These are phyloP conservation scores for Arnoldichthys spilopterus DNA, from an alignment of 2,797 vertebrate species.

Conservation along the genomic window DNA sequence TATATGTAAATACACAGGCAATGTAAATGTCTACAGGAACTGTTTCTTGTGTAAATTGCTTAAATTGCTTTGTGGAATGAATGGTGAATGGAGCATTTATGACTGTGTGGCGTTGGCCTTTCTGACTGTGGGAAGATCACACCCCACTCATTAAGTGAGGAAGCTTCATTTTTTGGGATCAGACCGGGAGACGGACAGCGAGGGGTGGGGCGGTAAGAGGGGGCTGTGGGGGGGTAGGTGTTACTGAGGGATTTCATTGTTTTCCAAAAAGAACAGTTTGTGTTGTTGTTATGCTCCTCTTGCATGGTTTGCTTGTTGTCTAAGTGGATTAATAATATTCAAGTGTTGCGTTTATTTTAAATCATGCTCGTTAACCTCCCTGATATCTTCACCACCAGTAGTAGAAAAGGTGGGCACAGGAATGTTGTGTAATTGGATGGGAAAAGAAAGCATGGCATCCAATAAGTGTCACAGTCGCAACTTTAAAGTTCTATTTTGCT, in stretches of 20 bases:
- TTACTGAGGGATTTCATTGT: constrained; percentile 52
- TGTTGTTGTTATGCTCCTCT: constrained; percentile 29
- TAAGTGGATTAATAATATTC: constrained; percentile 33
- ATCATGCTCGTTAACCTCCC: constrained; percentile 7
- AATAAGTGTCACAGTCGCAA: constrained; percentile 35
- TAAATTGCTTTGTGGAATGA: constrained; percentile 19
- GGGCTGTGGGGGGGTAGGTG: constrained; percentile 24
- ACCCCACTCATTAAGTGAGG: constrained; percentile 57
- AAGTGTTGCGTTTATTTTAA: constrained; percentile 10
- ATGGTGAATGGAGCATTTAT: constrained; percentile 46
- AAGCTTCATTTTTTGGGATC: constrained; percentile 56
- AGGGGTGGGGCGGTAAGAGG: background rate
- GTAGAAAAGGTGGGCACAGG: background rate
- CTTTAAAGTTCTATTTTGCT: constrained; percentile 31
- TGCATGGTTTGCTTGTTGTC: constrained; percentile 25
- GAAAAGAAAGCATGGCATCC: constrained; percentile 15
- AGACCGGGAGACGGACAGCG: constrained; percentile 30
- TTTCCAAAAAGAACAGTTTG: constrained; percentile 41
- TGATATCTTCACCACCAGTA: constrained; percentile 4
- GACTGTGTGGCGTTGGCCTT: constrained; percentile 49
- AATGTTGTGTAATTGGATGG: background rate
- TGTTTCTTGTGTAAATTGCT: constrained; percentile 20
- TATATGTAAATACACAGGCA: background rate
- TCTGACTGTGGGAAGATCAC: constrained; percentile 62
- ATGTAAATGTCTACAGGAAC: constrained; percentile 4